Base-by-base conservation (phyloP, 2,113 vertebrate genomes). In the Lagopus leucura region DNA sequence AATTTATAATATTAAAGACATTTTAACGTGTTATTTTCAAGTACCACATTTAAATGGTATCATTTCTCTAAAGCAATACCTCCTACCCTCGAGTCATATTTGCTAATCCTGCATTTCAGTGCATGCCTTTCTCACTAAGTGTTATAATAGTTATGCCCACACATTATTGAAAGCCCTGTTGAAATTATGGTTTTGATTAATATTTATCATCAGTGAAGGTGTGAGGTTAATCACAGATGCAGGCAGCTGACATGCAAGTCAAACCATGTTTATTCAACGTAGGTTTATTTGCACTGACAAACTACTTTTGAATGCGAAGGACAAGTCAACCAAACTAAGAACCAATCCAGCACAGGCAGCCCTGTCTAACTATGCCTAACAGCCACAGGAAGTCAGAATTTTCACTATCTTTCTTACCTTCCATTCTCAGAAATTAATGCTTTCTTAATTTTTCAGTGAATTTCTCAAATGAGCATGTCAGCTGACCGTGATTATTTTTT, bases 41-140 rank as follows among this genome's bases (percentile, higher is more conserved):
- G 48, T 36, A 45, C 60, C 40, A 91, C 94, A 89, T 92, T 95
- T 93, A 96, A 97, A 94, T 67, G n/a, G 40, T 60, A 90, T 64
- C 36, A 60, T 82, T 94, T 95, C 88, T 97, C 81, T 77, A 85
- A 94, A 96, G 89, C 34, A 95, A 90, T 45, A 42, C 43, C 79
- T 91, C 86, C 60, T 92, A 87, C 58, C 82, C 58, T 90, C 34
- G 8, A 93, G 89, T 82, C 60, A 64, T 64, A 81, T 88, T 94
- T 94, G 80, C 90, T 97, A 97, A 97, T 92, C 96, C 86, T 64
- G 67, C 74, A 93, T 97, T 97, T 94, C 97, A 97, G 97, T 94
- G 66, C 78, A 79, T 42, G 43, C 64, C 69, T 95, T 93, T 81
- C 77, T 93, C 73, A 92, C 63, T 79, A 74, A 71, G 27, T 50